Evolutionary conservation across 2,113 vertebrate species (phyloP).

Genomic region (Danionella cerebrum): DNA sequence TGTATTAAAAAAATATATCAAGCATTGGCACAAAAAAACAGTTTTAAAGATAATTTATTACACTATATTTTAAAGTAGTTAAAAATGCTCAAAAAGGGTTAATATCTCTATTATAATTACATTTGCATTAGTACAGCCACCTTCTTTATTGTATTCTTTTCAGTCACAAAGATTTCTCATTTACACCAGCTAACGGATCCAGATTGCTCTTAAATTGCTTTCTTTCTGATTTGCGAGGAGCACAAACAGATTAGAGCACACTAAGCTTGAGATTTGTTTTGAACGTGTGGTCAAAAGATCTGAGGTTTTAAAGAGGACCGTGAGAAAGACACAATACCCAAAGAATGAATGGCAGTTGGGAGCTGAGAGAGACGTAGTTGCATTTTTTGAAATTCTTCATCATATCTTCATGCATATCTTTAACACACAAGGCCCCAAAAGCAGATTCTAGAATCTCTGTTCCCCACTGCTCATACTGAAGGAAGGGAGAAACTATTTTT

Average conservation of each 20-base stretch:
- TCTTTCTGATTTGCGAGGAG: conserved; percentile 38
- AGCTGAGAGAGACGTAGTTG: conserved; percentile 8
- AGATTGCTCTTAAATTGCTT: conserved; percentile 37
- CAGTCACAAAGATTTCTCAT: background rate
- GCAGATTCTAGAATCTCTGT: background rate
- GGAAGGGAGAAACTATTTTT: conserved; percentile 42
- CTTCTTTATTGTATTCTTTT: background rate
- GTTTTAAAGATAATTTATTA: too few species aligned
- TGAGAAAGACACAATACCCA: conserved; percentile 37
- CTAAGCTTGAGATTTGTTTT: conserved; percentile 40
- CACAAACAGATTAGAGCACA: conserved; percentile 42
- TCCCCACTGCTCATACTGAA: conserved; percentile 14
- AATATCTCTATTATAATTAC: too few species aligned
- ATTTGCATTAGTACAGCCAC: too few species aligned
- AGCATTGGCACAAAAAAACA: too few species aligned
- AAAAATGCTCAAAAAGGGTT: too few species aligned
- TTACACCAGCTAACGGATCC: conserved; percentile 36
- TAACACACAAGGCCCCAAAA: too few species aligned
- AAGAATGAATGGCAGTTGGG: conserved; percentile 29
- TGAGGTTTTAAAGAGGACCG: conserved; percentile 29
- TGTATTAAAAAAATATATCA: too few species aligned
- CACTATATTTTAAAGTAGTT: too few species aligned
- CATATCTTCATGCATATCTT: too few species aligned
- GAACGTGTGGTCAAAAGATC: conserved; percentile 39
- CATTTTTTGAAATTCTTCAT: too few species aligned